Percentiles rank a stretch among this genome's conserved stretches.
Conservation (phyloP, 1,140 invertebrate species). For the Lasaia peninsularis region DNA sequence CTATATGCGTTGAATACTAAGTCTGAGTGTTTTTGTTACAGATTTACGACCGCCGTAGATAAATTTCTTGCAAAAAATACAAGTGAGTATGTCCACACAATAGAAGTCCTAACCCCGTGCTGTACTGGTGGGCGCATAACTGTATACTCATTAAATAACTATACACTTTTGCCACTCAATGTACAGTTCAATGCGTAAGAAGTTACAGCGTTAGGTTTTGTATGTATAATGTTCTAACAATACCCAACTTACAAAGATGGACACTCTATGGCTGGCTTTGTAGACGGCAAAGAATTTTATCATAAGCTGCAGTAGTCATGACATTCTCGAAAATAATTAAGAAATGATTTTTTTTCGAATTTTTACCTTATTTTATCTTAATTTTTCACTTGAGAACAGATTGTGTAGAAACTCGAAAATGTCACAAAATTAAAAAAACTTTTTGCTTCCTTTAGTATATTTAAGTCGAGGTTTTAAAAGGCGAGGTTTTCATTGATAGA, state of each 20-base stretch:
- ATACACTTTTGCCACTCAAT: conserved; percentile 6
- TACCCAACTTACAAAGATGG: conserved; percentile 9
- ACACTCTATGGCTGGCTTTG: not conserved
- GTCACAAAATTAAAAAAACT: too few relatives aligned
- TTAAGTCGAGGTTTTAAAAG: too few relatives aligned
- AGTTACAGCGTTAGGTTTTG: conserved; percentile 7
- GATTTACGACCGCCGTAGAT: conserved; percentile 58
- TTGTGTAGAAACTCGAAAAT: too few relatives aligned
- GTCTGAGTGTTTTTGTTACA: conserved; percentile 30
- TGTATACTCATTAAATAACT: conserved; percentile 4
- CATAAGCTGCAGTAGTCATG: not conserved
- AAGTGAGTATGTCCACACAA: conserved; percentile 40
- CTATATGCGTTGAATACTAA: not conserved
- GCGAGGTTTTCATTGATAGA: too few relatives aligned
- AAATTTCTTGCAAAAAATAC: conserved; percentile 47
- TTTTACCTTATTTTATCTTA: too few relatives aligned
- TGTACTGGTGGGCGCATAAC: conserved; percentile 7
- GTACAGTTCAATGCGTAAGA: conserved; percentile 4
- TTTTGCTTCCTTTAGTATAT: too few relatives aligned
- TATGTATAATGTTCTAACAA: conserved; percentile 3
- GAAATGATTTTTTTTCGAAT: not conserved
- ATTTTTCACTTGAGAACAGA: too few relatives aligned
- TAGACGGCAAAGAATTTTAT: not conserved
- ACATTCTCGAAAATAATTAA: not conserved
- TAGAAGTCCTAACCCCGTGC: not conserved